Base-by-base conservation (phyloP, 2,888 invertebrate genomes). In the Rambutsinella grinnellia region DNA sequence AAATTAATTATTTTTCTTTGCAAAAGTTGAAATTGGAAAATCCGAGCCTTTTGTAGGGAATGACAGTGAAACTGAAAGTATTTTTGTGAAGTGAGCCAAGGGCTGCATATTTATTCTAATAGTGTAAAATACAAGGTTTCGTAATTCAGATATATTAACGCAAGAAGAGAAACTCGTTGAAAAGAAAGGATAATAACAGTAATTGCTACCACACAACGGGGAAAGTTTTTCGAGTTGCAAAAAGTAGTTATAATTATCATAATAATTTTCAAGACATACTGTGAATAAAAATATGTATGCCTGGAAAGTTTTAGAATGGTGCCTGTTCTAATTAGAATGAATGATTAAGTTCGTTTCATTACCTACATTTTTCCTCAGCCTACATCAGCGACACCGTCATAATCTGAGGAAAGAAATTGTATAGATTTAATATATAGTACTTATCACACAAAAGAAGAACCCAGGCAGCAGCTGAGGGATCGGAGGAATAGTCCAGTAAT, bases 311-410 rank as follows among this genome's bases (percentile, higher is more conserved):
- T 65, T 49, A 53, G 63, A 51, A 54, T 51, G 17, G 76, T 76
- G 76, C 76, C 69, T 76, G 76, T 69, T 76, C 58, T 57, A 76
- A 62, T 68, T 58, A 76, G 63, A 63, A 68, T 76, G 76, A 76
- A 76, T 76, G 76, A 63, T 68, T 76, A 76, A 76, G 63, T 65
- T 74, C 74, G 54, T 56, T 57, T 66, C 53, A 53, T 56, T 56
- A 36, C 26, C 54, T 46, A 49, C 44, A 54, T 72, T 66, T 24
- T 60, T 17, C 58, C n/a, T n/a, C n/a, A n/a, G n/a, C n/a, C n/a
- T n/a, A 57, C 68, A 68, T 58, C 60, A 65, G 51, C 66, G 23
- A 23, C 54, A 6, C 13, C 28, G 2, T 24, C 28, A 53, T n/a
- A n/a, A n/a, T n/a, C n/a, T n/a, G n/a, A n/a, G n/a, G 36, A 36